Base-by-base conservation (phyloP, 2,888 invertebrate species). In the Eumerus sabulonum region DNA sequence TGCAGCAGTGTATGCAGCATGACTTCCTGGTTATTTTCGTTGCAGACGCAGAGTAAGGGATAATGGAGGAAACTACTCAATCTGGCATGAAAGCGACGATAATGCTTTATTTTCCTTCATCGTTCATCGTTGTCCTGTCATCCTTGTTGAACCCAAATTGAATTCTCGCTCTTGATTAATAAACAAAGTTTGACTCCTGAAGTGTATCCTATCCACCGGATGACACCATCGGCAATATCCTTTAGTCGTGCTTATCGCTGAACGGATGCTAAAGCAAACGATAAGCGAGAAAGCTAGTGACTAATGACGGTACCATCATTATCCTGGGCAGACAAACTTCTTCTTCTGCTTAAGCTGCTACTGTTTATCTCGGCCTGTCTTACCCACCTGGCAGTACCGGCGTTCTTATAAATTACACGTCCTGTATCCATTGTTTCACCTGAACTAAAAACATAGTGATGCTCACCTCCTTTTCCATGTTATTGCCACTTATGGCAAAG, bases 1-100 rank as follows among this genome's bases (percentile, higher is more conserved):
- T 48, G 60, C 60, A 38, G 47, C 17, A 50, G 62, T 44, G 42
- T 13, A 44, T 72, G 57, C 66, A 67, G 16, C 51, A 62, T 67
- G 53, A 77, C 53, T 77, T 77, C 67, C 72, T 72, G 72, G 47
- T 62, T 57, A 47, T 27, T 19, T 16, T 13, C 16, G 36, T 38
- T 13, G 56, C 17, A 14, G 12, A 68, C 18, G 38, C n/a, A 35
- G 36, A 50, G 27, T 48, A 54, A 9, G 19, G 17, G 66, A 62
- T 40, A 36, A 53, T 72, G 66, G 35, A 18, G 17, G 56, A 56
- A 72, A 67, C 66, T 67, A 62, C 7, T 27, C 27, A 27, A 27
- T 67, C 72, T 77, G 57, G 62, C 71, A 62, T 70, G 72, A 62
- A 67, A 42, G 45, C 67, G 62, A 77, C 67, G 62, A 77, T 67